Evolutionary conservation across 2,888 invertebrate genomes (phyloP), one percentile per base, ranked within the genome.

Genomic region (Sarcophaga subvicina): DNA sequence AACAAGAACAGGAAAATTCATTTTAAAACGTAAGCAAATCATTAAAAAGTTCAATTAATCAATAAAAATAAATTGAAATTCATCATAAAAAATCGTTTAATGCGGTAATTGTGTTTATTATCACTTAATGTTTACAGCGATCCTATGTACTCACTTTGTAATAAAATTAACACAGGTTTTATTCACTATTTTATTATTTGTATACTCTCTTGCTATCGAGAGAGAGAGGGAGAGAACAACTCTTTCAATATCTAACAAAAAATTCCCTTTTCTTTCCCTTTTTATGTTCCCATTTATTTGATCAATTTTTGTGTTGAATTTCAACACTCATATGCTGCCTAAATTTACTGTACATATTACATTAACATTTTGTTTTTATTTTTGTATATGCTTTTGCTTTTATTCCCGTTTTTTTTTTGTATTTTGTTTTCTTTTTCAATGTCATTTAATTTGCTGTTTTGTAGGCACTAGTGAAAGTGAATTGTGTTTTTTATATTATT

Each of bases 401-500:
- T 54, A 45, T 72, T 83, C 67, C 69, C 80, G 73, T 69, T 79
- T 72, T 66, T 66, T 70, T 69, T 79, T 45, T 66, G 20, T 37
- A 11, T 73, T 73, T 76, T 76, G 45, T 67, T 63, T 71, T 66
- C 17, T 25, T 73, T 75, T 12, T 75, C 80, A 80, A 83, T 83
- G 84, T 84, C 84, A 80, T 62, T 76, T 70, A 59, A 72, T 63
- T 71, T 66, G 22, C 27, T 47, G 47, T 83, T 69, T 70, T 80
- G 54, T 37, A 37, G 37, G 37, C 10, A 10, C 20, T 45, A 87
- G 85, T 87, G 87, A 87, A 87, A 87, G 87, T 87, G 87, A 87
- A 84, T 76, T 80, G 69, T 60, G 64, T 78, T 78, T 37, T 76
- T 66, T n/a, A 72, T 47, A 67, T 81, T 71, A 54, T 75, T 75